Base-by-base conservation (phyloP, 1,140 invertebrate genomes). In the Ptiloglossa arizonensis region DNA sequence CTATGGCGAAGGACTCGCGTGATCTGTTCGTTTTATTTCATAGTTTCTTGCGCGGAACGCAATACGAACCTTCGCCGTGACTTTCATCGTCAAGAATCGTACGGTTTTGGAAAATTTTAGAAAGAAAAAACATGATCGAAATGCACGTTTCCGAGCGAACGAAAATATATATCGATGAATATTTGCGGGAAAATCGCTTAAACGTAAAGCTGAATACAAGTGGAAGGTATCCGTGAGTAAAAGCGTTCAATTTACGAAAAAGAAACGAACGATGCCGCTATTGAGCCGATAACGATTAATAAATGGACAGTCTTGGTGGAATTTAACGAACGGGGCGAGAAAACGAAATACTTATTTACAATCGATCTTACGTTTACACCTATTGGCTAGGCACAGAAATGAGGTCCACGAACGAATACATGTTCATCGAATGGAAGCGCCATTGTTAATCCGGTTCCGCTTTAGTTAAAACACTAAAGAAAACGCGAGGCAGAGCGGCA, bases 401-500 rank as follows among this genome's bases (percentile, higher is more conserved):
- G 38, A 64, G 35, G 50, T 32, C 48, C 54, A 46, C 50, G 60
- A 44, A 52, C n/a, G 46, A 57, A 27, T 41, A 29, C 48, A 35
- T 46, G 46, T 52, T 48, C 46, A 13, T 41, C 22, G 35, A 46
- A 78, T 35, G 50, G 63, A 52, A 32, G 41, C 44, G 52, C 50
- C n/a, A 44, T 44, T 48, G 63, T 68, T 50, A 57, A 44, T 13
- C 5, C 38, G 46, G 64, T 81, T 79, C 60, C 48, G 73, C 62
- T 82, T 81, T 64, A 78, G 73, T 52, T 82, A 67, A 80, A 80
- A 79, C 70, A 80, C 76, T 79, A 80, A 75, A 80, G 62, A 66
- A 73, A 83, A 72, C 24, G 19, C 27, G 41, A 62, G 29, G 38
- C 77, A 52, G 59, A 75, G 57, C 66, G 27, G 32, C 69, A 41